Percentiles rank a stretch among this genome's conserved stretches.
Evolutionary conservation across 2,797 vertebrate species (phyloP).

Genomic region (Mormyrus proboscirostris): DNA sequence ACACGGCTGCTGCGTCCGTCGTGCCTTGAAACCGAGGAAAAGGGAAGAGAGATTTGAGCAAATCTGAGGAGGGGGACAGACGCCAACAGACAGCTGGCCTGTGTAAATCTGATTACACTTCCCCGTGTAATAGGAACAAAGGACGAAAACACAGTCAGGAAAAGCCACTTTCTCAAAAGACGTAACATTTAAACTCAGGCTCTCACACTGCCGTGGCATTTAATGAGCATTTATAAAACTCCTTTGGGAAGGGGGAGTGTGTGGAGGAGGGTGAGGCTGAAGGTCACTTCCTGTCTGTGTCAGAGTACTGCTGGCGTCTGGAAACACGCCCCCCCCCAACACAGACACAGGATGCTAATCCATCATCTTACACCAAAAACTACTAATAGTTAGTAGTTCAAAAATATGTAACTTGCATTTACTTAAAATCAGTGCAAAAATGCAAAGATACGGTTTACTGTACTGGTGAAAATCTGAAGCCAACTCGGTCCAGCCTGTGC

Average conservation of each 20-base stretch:
- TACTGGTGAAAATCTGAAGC: background rate
- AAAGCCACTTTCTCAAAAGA: background rate
- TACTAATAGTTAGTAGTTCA: background rate
- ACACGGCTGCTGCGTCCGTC: background rate
- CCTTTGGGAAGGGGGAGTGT: slow-evolving; percentile 30
- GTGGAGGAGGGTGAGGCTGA: slow-evolving; percentile 51
- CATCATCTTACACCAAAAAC: background rate
- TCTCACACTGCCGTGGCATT: slow-evolving; percentile 12
- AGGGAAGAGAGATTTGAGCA: background rate
- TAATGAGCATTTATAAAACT: slow-evolving; percentile 38
- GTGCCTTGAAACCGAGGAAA: background rate
- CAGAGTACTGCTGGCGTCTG: slow-evolving; percentile 18
- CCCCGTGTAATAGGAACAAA: slow-evolving; percentile 35
- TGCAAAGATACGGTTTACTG: background rate
- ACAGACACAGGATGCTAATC: background rate
- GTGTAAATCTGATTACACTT: slow-evolving; percentile 42
- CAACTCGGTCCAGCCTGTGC: background rate
- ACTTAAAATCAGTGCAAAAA: background rate
- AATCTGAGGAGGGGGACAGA: background rate
- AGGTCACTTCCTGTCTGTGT: slow-evolving; percentile 58
- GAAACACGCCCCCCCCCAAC: background rate
- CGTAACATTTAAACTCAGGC: slow-evolving; percentile 13
- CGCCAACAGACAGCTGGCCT: background rate
- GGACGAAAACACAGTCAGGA: slow-evolving; percentile 34
- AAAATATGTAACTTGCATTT: background rate